phyloP scores from a whole-genome alignment of 2,797 vertebrate genomes.

The Squalus acanthias region DNA sequence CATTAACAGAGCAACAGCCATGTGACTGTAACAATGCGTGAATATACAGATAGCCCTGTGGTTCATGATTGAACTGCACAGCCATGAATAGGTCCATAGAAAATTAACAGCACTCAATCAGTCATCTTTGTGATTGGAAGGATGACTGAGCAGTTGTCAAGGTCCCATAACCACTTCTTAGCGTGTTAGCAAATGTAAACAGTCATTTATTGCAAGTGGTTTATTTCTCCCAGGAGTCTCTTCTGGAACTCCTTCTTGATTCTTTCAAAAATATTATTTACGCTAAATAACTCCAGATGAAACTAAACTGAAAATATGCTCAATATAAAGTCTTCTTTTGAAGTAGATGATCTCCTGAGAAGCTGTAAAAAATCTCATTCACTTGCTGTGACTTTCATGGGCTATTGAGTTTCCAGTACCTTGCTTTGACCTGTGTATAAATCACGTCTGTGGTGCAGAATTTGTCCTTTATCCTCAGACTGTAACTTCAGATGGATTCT shows the following conservation, averaged over 20 bases:
- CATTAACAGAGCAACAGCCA: neutral
- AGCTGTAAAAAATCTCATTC: neutral
- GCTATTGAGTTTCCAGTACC: neutral
- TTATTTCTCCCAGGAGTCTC: neutral
- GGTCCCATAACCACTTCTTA: neutral
- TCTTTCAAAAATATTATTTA: neutral
- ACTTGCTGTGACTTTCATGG: neutral
- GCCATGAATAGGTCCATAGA: neutral
- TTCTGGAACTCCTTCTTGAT: neutral
- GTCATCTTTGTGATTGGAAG: neutral
- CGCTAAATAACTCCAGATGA: conserved; percentile 2
- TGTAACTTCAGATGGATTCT: neutral
- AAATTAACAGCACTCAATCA: neutral
- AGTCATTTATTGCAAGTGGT: neutral
- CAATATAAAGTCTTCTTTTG: neutral
- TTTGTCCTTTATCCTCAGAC: neutral
- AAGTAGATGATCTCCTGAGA: neutral
- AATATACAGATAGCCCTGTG: neutral
- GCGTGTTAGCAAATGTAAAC: neutral
- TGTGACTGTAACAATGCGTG: neutral
- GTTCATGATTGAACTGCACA: neutral
- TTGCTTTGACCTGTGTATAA: conserved; percentile 4
- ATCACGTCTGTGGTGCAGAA: neutral
- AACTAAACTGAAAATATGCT: neutral
- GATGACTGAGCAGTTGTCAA: neutral